phyloP scores from a whole-genome alignment of 2,888 invertebrate genomes.

The Drosophila pseudotalamancana region DNA sequence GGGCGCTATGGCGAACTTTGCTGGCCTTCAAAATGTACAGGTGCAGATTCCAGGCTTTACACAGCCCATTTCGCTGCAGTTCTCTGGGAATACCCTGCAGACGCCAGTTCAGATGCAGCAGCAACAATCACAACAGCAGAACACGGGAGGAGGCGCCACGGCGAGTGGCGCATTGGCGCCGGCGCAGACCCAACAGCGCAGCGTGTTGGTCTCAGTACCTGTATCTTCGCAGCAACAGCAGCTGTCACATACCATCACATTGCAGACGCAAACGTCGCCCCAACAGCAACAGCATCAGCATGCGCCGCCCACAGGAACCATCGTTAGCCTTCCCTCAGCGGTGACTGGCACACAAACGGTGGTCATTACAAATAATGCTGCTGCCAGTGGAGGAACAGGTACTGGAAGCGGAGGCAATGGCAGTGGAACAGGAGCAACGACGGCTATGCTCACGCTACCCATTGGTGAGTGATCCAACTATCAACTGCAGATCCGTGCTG shows the following conservation, averaged over 20 bases:
- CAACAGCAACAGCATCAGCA: constrained; percentile 77
- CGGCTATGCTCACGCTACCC: constrained; percentile 87
- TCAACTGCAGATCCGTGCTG: constrained; percentile 2
- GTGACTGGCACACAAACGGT: constrained; percentile 83
- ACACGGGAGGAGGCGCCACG: constrained; percentile 26
- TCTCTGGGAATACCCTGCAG: constrained; percentile 87
- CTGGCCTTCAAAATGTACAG: constrained; percentile 90
- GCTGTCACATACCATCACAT: constrained; percentile 80
- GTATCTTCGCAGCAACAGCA: constrained; percentile 84
- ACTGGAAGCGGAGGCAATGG: constrained; percentile 33
- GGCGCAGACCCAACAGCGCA: constrained; percentile 84
- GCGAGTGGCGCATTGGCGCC: constrained; percentile 36
- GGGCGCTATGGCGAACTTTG: constrained; percentile 85
- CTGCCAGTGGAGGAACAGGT: constrained; percentile 28
- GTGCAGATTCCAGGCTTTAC: constrained; percentile 93
- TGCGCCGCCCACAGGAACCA: constrained; percentile 82
- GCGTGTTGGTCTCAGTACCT: constrained; percentile 89
- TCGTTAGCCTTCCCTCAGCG: constrained; percentile 84
- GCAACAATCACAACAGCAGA: constrained; percentile 53
- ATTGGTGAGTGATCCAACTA: constrained; percentile 85
- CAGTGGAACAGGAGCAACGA: constrained; percentile 58
- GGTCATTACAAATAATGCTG: constrained; percentile 81
- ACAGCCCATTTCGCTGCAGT: constrained; percentile 92
- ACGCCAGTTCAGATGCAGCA: constrained; percentile 69
- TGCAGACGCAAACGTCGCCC: constrained; percentile 80